Conservation (phyloP, 2,797 vertebrate species). For the Fistularia tabacaria region DNA sequence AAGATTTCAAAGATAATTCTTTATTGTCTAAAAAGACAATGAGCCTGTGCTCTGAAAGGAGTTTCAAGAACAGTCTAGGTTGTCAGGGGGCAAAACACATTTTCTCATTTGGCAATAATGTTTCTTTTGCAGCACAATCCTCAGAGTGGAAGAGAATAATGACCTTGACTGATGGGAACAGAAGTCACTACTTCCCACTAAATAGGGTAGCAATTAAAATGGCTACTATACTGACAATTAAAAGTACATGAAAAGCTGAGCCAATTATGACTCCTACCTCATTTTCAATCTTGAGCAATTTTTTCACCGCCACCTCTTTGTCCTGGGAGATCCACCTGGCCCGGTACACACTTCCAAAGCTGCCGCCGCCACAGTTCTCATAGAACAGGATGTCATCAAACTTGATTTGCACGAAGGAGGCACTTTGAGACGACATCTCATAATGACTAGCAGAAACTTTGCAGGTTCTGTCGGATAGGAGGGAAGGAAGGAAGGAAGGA, state of each 20-base stretch:
- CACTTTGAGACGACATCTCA: constrained; percentile 93
- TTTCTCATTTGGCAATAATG: constrained; percentile 72
- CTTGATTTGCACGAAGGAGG: constrained; percentile 96
- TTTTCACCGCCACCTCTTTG: constrained; percentile 99
- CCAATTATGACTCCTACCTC: constrained; percentile 87
- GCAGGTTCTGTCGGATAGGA: constrained; percentile 73
- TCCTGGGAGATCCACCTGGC: constrained; percentile 96
- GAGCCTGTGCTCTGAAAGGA: constrained; percentile 56
- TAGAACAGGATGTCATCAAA: constrained; percentile 96
- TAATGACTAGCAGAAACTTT: constrained; percentile 81
- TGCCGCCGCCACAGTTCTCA: constrained; percentile 98
- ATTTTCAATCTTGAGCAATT: constrained; percentile 98
- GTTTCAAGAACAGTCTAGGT: constrained; percentile 52
- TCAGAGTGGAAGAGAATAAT: constrained; percentile 73
- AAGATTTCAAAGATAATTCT: constrained; percentile 58
- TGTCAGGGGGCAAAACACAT: constrained; percentile 72
- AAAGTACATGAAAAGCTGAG: constrained; percentile 71
- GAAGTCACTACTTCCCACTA: constrained; percentile 72
- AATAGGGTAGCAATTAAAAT: constrained; percentile 79
- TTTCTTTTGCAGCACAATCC: constrained; percentile 65
- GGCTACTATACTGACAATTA: constrained; percentile 80
- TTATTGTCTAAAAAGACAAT: constrained; percentile 69
- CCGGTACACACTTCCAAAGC: constrained; percentile 97
- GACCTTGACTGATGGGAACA: constrained; percentile 68
- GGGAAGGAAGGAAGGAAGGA: constrained; percentile 32